A percentile compares a stretch with the other conserved stretches of the same genome.
These are phyloP conservation scores for Prionailurus bengalensis DNA, from an alignment of 2,113 vertebrate genomes.

Conservation along the genomic window DNA sequence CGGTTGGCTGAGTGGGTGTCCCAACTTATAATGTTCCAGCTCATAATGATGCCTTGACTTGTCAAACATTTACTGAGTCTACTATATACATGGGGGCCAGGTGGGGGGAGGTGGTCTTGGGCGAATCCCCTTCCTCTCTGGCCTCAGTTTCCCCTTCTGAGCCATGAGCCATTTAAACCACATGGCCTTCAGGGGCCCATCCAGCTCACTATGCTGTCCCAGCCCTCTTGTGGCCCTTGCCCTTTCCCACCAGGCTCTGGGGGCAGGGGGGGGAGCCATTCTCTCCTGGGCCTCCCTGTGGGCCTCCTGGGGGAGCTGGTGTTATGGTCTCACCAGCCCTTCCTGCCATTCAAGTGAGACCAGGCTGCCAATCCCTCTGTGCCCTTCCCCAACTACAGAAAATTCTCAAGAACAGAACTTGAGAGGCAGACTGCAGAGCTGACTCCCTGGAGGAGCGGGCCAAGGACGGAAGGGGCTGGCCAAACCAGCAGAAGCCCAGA, in stretches of 20 bases:
- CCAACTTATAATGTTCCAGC: background rate
- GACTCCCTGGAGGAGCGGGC: background rate
- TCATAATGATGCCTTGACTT: background rate
- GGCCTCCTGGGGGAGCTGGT: background rate
- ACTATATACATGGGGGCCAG: background rate
- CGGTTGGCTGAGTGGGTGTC: background rate
- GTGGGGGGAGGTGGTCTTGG: background rate
- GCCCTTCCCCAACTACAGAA: background rate
- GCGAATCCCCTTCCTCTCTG: background rate
- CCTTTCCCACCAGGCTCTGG: background rate
- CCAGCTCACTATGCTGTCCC: background rate
- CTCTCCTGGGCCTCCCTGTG: background rate
- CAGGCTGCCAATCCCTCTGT: background rate
- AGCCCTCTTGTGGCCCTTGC: background rate
- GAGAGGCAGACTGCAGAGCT: background rate
- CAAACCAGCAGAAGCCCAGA: background rate
- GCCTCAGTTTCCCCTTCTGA: background rate
- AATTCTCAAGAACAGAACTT: background rate
- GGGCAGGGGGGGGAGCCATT: background rate
- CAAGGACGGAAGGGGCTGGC: background rate
- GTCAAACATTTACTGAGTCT: background rate
- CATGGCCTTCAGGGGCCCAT: background rate
- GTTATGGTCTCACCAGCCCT: background rate
- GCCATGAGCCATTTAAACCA: background rate
- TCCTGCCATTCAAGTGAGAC: background rate